These are phyloP conservation scores for Tichodroma muraria DNA, from an alignment of 2,113 vertebrate genomes.

Conservation along the genomic window DNA sequence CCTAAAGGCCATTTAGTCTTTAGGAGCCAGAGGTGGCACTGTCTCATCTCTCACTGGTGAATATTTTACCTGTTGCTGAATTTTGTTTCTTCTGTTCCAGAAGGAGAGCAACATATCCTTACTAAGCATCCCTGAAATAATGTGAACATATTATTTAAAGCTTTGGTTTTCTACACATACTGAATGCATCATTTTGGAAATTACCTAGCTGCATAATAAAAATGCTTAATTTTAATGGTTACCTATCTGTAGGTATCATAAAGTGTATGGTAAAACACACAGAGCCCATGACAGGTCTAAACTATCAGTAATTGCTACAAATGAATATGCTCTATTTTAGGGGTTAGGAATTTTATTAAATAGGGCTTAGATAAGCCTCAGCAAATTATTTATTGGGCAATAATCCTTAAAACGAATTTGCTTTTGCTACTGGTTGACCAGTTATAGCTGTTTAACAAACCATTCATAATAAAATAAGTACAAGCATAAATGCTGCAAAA, in stretches of 20 bases:
- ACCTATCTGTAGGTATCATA: not conserved
- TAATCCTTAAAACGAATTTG: slow-evolving; percentile 40
- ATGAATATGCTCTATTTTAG: slow-evolving; percentile 1
- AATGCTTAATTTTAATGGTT: not conserved
- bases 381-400: slow-evolving; percentile 50
- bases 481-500: slow-evolving; percentile 26
- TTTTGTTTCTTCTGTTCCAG: not conserved
- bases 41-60: not conserved
- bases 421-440: slow-evolving; percentile 29
- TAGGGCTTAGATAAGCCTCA: not conserved
- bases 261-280: not conserved
- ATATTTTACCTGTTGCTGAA: not conserved
- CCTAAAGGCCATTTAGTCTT: not conserved
- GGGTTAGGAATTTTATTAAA: slow-evolving; percentile 1
- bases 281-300: not conserved
- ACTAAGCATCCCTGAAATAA: not conserved
- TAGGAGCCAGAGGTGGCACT: not conserved
- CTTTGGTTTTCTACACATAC: not conserved
- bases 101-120: not conserved
- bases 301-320: not conserved
- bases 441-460: slow-evolving; percentile 38
- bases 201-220: not conserved
- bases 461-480: slow-evolving; percentile 47
- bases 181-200: not conserved
- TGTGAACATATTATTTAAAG: not conserved